A percentile compares a stretch with the other conserved stretches of the same genome.
Evolutionary conservation across 2,888 invertebrate genomes (phyloP).

Genomic region (Drosophila tripunctata): DNA sequence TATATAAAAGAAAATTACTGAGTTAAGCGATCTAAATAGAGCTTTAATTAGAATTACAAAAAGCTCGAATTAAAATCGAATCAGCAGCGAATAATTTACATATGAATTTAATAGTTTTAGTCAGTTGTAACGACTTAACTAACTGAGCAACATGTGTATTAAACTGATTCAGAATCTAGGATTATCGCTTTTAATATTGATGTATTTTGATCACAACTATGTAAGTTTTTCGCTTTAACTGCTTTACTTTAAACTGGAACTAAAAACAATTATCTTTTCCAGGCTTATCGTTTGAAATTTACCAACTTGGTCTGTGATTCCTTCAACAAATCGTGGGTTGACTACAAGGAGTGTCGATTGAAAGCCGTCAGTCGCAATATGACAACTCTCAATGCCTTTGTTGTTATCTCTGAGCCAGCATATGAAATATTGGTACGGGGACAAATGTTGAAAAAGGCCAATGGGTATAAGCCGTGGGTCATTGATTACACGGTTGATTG

Average conservation of each 20-base stretch:
- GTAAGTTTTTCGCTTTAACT: neutral
- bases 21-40: no score
- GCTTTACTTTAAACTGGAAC: no score
- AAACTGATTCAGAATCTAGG: neutral
- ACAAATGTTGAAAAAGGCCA: slow-evolving; percentile 18
- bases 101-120: neutral
- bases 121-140: neutral
- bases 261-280: neutral
- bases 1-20: no score
- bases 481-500: slow-evolving; percentile 12
- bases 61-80: neutral
- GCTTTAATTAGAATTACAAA: no score
- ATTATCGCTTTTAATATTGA: neutral
- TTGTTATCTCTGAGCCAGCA: neutral
- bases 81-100: no score
- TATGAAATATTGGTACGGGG: slow-evolving; percentile 8
- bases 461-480: slow-evolving; percentile 34
- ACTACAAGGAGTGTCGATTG: slow-evolving; percentile 17
- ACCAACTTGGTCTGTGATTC: slow-evolving; percentile 34
- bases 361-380: slow-evolving; percentile 23
- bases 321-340: slow-evolving; percentile 18
- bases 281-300: slow-evolving; percentile 20
- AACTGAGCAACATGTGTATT: neutral
- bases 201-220: neutral
- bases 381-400: slow-evolving; percentile 15